Evolutionary conservation across 2,888 invertebrate genomes (phyloP).

Genomic region (Plebejus anna): DNA sequence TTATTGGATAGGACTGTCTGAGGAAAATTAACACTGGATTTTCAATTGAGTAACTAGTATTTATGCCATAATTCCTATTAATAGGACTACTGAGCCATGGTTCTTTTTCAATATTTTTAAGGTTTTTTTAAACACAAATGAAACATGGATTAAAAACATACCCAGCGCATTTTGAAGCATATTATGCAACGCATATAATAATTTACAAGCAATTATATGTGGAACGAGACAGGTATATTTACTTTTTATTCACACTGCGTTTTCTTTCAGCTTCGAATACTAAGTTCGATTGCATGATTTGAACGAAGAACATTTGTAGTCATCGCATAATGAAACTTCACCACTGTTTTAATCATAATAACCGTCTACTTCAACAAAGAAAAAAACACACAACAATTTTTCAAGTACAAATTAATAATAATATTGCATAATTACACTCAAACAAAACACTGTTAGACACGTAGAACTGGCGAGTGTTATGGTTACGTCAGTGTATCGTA

Average conservation of each 20-base stretch:
- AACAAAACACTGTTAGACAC: conserved; percentile 27
- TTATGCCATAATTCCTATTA: background rate
- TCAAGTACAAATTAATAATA: conserved; percentile 26
- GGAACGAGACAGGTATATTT: conserved; percentile 40
- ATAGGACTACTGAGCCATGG: background rate
- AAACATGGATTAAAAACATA: background rate
- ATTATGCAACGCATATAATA: conserved; percentile 14
- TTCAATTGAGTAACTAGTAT: background rate
- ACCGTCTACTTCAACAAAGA: conserved; percentile 1
- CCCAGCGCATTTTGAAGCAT: background rate
- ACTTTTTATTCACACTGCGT: conserved; percentile 61
- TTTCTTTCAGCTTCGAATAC: conserved; percentile 58
- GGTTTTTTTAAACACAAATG: background rate
- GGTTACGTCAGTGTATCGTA: conserved; percentile 8
- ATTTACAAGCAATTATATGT: conserved; percentile 46
- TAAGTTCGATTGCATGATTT: conserved; percentile 59
- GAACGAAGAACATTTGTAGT: conserved; percentile 48
- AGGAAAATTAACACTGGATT: background rate
- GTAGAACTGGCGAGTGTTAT: conserved; percentile 27
- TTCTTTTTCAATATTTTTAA: background rate
- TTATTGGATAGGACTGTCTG: background rate
- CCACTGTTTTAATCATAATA: conserved; percentile 43
- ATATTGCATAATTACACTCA: conserved; percentile 20
- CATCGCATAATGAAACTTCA: conserved; percentile 55
- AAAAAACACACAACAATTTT: conserved; percentile 13